These are phyloP conservation scores for Brachyhypopomus occidentalis DNA, from an alignment of 2,113 vertebrate genomes.

Conservation along the genomic window DNA sequence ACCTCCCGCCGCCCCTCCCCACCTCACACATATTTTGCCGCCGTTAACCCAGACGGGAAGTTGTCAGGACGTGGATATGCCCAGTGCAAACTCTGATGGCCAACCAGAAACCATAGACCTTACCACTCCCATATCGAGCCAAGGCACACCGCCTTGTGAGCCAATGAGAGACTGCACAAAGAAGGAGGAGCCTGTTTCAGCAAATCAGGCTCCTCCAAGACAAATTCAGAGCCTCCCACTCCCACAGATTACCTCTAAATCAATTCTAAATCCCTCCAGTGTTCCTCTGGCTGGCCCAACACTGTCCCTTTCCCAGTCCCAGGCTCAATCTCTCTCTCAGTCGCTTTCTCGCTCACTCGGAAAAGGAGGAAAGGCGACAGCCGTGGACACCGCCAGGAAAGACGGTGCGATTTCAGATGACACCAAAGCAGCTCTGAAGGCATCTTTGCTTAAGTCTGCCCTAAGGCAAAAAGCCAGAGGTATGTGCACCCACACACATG, in stretches of 20 bases:
- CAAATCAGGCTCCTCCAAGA: slow-evolving; percentile 28
- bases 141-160: slow-evolving; percentile 60
- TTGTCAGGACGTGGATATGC: slow-evolving; percentile 88
- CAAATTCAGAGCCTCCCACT: slow-evolving; percentile 57
- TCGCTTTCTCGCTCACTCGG: slow-evolving; percentile 72
- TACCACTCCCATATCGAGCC: slow-evolving; percentile 74
- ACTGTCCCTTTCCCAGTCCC: slow-evolving; percentile 71
- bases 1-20: slow-evolving; percentile 47
- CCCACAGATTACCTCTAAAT: slow-evolving; percentile 51
- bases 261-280: slow-evolving; percentile 48
- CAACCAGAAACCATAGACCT: slow-evolving; percentile 83
- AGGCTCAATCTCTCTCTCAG: slow-evolving; percentile 74
- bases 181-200: slow-evolving; percentile 50
- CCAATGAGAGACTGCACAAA: slow-evolving; percentile 62
- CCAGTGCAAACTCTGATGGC: slow-evolving; percentile 83
- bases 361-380: slow-evolving; percentile 62
- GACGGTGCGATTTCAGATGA: slow-evolving; percentile 92
- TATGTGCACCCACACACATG: slow-evolving; percentile 55
- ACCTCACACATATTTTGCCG: slow-evolving; percentile 56
- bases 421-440: slow-evolving; percentile 91
- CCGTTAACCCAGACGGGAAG: slow-evolving; percentile 63
- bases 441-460: slow-evolving; percentile 86
- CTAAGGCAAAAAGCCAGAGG: slow-evolving; percentile 84
- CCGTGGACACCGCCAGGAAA: slow-evolving; percentile 73
- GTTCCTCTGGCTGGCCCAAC: slow-evolving; percentile 62